Evolutionary conservation across 2,797 vertebrate species (phyloP).

Genomic region (Neomorphus geoffroyi): DNA sequence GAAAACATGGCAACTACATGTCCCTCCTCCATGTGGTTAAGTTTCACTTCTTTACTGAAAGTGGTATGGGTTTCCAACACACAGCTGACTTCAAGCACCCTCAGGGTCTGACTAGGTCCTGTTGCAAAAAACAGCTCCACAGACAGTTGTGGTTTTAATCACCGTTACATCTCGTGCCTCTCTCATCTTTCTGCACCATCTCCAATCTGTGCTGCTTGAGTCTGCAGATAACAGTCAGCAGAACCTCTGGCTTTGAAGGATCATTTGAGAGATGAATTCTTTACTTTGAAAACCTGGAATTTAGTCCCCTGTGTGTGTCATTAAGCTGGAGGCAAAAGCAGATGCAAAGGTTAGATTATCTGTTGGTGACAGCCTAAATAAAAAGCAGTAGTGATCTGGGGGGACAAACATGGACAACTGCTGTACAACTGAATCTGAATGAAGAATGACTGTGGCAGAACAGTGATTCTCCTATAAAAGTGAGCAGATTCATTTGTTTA

Average conservation of each 20-base stretch:
- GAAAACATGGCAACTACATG: background rate
- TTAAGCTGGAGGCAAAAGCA: slow-evolving; percentile 3
- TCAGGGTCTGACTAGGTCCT: background rate
- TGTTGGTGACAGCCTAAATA: background rate
- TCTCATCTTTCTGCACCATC: slow-evolving; percentile 19
- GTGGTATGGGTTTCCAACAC: background rate
- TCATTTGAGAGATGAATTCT: background rate
- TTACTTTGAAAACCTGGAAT: background rate
- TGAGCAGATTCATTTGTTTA: background rate
- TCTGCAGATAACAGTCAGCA: slow-evolving; percentile 32
- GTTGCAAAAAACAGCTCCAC: background rate
- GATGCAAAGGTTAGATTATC: background rate
- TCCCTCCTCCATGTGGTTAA: fast-evolving
- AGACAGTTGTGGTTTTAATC: background rate
- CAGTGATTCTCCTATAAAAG: background rate
- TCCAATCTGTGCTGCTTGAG: background rate
- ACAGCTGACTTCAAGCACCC: background rate
- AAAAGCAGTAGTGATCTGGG: background rate
- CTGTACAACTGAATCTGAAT: background rate
- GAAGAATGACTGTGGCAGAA: background rate
- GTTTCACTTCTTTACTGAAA: background rate
- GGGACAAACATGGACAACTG: background rate
- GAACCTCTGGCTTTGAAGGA: background rate
- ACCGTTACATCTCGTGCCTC: background rate
- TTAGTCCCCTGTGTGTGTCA: background rate